Percentiles rank a stretch among this genome's conserved stretches.
Evolutionary conservation across 37 sponge, comb jelly and placozoan species (phyloP).

Genomic region (Bolinopsis microptera): DNA sequence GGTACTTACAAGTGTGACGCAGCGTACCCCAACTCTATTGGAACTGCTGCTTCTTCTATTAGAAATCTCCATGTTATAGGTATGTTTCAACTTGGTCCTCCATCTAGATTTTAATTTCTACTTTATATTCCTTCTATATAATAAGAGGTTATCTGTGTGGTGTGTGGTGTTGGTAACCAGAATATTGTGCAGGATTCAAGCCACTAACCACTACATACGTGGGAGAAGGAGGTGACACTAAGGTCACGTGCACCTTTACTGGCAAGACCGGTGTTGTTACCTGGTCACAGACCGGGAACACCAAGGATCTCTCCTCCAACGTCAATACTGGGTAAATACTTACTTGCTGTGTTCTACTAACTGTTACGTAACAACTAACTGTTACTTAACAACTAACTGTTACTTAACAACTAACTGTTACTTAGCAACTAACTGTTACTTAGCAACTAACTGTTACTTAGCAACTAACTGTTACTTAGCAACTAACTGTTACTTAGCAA

Average conservation of each 20-base stretch:
- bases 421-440: background rate
- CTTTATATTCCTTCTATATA: background rate
- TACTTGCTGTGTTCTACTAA: no score
- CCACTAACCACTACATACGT: background rate
- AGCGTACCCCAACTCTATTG: background rate
- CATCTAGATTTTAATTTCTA: background rate
- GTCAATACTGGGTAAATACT: background rate
- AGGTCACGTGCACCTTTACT: background rate
- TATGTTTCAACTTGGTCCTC: no score
- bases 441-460: background rate
- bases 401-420: background rate
- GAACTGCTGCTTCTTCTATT: background rate
- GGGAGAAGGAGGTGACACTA: background rate
- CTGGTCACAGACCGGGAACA: background rate
- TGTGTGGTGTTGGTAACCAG: no score
- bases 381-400: background rate
- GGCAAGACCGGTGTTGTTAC: background rate
- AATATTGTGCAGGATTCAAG: background rate
- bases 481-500: background rate
- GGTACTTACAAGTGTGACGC: constrained; percentile 2
- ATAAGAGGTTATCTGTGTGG: no score
- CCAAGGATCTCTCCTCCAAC: background rate
- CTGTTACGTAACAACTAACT: background rate
- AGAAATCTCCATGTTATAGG: background rate
- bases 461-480: background rate